Base-by-base conservation (phyloP, 2,797 vertebrate species). In the Pteropus rufus region DNA sequence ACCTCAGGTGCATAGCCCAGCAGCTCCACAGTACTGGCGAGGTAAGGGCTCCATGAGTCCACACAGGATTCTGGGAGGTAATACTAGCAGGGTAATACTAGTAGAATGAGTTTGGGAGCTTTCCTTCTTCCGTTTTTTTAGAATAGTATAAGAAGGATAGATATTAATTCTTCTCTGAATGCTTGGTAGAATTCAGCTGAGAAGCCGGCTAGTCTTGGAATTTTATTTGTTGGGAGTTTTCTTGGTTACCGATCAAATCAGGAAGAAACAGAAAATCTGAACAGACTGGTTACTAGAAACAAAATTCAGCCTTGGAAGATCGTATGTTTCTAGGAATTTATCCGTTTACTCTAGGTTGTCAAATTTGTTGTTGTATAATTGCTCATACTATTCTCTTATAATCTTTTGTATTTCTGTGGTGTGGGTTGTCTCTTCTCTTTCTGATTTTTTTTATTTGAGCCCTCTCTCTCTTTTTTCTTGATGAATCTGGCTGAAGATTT, bases 11-110 rank as follows among this genome's bases (percentile, higher is more conserved):
- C 2, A 98, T 99, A 56, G 99, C 99, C 56, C 98, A 99, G 96
- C 99, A 99, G 98, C 98, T 99, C 6, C 99, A 99, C 97, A 99
- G 99, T 97, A 99, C 99, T 94, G 99, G 99, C 88, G 99, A 99
- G 98, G 99, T 99, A 97, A 98, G 98, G 21, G 7, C 64, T 29
- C 7, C 1, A 0, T 16, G 97, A 62, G 49, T 36, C 34, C 39
- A 14, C 19, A 44, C 3, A 0, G 21, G 36, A 23, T n/a, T 19
- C 64, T 10, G 1, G 5, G 29, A 1, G 12, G 46, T 16, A n/a
- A 10, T 5, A 36, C 36, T 36, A 1, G 44, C 46, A 46, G 44
- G 31, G 62, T 11, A 23, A 67, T 3, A 31, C 46, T 21, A 46
- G 29, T 4, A n/a, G 18, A 49, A 49, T 23, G 41, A 65, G 31